A percentile compares a stretch with the other conserved stretches of the same genome.
Conservation (phyloP, 2,113 vertebrate genomes). For the Penelope pileata region DNA sequence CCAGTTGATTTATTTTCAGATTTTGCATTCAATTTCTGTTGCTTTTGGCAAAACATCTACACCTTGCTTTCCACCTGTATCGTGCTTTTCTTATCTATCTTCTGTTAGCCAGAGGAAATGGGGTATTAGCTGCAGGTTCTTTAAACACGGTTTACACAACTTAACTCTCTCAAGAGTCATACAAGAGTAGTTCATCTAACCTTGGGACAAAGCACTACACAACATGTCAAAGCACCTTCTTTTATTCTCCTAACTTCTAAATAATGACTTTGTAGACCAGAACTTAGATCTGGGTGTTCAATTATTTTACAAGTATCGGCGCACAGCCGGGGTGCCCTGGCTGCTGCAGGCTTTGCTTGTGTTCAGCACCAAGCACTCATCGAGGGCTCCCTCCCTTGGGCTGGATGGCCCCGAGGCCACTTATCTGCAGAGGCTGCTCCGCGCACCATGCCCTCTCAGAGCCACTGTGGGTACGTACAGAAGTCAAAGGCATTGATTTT, state of each 20-base stretch:
- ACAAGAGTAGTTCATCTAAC: background rate
- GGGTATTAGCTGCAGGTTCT: background rate
- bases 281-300: background rate
- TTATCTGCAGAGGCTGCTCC: background rate
- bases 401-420: background rate
- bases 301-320: background rate
- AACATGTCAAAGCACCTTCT: background rate
- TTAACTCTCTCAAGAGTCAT: background rate
- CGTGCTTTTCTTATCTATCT: background rate
- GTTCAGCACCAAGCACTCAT: background rate
- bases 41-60: background rate
- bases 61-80: background rate
- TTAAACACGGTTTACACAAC: background rate
- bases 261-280: background rate
- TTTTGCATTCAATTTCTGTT: background rate
- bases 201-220: background rate
- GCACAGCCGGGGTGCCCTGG: background rate
- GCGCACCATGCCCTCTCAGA: accelerated
- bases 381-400: background rate
- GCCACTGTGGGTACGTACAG: accelerated
- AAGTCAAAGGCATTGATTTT: background rate
- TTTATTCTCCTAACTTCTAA: background rate
- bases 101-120: background rate
- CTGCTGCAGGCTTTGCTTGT: background rate
- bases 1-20: background rate